Evolutionary conservation across 1,140 invertebrate genomes (phyloP).

Genomic region (Mactra quadrangularis): DNA sequence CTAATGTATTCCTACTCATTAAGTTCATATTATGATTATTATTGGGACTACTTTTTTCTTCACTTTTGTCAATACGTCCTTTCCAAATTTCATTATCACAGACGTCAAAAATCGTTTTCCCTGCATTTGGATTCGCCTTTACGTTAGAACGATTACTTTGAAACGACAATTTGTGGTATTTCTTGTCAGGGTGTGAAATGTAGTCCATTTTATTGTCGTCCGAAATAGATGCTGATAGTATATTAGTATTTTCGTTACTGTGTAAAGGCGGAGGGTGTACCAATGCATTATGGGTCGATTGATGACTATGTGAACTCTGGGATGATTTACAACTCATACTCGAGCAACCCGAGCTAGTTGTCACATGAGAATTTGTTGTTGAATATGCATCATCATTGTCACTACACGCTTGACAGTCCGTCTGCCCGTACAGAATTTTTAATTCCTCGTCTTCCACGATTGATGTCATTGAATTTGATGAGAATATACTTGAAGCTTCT

Average conservation of each 20-base stretch:
- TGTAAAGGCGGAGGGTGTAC: conserved; percentile 19
- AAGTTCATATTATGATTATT: not conserved
- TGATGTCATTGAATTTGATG: conserved; percentile 69
- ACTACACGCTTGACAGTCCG: conserved; percentile 55
- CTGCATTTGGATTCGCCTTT: conserved; percentile 41
- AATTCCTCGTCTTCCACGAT: conserved; percentile 67
- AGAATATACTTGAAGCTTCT: conserved; percentile 69
- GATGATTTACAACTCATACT: conserved; percentile 43
- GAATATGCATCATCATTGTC: conserved; percentile 59
- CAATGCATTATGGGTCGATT: conserved; percentile 51
- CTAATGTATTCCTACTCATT: conserved; percentile 54
- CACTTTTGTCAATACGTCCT: conserved; percentile 40
- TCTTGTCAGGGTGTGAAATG: conserved; percentile 59
- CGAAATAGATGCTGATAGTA: conserved; percentile 38
- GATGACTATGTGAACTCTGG: conserved; percentile 11
- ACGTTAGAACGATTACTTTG: not conserved
- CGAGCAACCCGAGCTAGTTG: conserved; percentile 42
- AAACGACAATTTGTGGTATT: not conserved
- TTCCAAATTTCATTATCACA: conserved; percentile 63
- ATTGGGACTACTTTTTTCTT: not conserved
- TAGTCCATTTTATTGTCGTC: conserved; percentile 76
- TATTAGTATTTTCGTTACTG: conserved; percentile 14
- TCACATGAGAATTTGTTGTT: conserved; percentile 51
- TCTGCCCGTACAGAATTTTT: conserved; percentile 52
- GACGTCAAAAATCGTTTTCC: conserved; percentile 59